A percentile compares a stretch with the other conserved stretches of the same genome.
Conservation (phyloP, 1,140 invertebrate species). For the Saccostrea echinata region DNA sequence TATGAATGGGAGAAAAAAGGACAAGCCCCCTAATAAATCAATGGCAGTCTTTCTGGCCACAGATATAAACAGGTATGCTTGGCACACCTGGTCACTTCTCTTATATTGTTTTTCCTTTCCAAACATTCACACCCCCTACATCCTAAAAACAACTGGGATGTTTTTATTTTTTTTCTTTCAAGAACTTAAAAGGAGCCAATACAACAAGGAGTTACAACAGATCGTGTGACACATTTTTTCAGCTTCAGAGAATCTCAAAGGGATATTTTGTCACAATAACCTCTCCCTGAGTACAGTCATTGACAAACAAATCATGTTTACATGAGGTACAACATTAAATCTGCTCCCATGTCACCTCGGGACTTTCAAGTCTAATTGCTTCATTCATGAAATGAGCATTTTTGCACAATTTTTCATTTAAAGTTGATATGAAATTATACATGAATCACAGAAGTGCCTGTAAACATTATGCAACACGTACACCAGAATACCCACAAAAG, state of each 20-base stretch:
- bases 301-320: background rate
- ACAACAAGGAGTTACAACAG: background rate
- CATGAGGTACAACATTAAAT: background rate
- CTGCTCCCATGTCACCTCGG: background rate
- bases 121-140: background rate
- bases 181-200: too few relatives aligned
- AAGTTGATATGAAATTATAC: too few relatives aligned
- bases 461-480: too few relatives aligned
- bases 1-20: slow-evolving; percentile 18
- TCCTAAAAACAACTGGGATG: background rate
- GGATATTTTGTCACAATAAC: slow-evolving; percentile 7
- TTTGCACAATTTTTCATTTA: background rate
- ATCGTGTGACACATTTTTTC: background rate
- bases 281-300: background rate
- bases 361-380: background rate
- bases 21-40: background rate
- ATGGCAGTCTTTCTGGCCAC: background rate
- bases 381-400: background rate
- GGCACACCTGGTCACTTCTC: background rate
- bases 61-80: background rate
- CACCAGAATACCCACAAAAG: too few relatives aligned
- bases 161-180: slow-evolving; percentile 24
- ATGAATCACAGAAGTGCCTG: too few relatives aligned
- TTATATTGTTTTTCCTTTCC: background rate
- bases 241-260: background rate